These are phyloP conservation scores for Oncorhynchus tshawytscha DNA, from an alignment of 2,113 vertebrate species.

Conservation along the genomic window DNA sequence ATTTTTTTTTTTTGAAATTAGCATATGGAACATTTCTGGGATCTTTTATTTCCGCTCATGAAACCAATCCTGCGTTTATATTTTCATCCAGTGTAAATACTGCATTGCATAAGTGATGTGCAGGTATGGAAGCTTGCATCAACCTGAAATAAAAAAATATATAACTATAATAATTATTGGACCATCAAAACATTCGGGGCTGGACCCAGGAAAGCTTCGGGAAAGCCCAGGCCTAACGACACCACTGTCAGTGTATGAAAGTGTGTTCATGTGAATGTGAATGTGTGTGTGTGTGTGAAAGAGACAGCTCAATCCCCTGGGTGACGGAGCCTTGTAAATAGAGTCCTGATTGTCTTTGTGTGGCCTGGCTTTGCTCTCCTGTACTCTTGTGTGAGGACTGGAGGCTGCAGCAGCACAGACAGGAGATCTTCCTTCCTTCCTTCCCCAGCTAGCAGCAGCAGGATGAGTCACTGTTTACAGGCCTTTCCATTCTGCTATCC, in stretches of 20 bases:
- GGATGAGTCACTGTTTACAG: slow-evolving; percentile 74
- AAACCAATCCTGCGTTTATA: too few relatives aligned
- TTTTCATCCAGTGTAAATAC: too few relatives aligned
- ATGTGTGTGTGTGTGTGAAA: neutral
- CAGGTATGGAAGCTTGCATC: too few relatives aligned
- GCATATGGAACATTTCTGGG: too few relatives aligned
- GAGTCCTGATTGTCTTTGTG: slow-evolving; percentile 40
- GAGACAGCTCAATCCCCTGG: slow-evolving; percentile 31
- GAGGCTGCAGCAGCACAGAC: slow-evolving; percentile 11
- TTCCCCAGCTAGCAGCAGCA: slow-evolving; percentile 56
- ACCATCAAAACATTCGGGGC: too few relatives aligned
- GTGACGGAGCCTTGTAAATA: slow-evolving; percentile 49
- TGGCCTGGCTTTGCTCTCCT: neutral
- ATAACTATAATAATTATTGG: too few relatives aligned
- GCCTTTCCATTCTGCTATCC: slow-evolving; percentile 58
- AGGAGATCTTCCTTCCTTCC: slow-evolving; percentile 57
- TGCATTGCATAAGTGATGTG: too few relatives aligned
- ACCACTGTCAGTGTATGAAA: slow-evolving; percentile 2
- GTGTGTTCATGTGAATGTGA: slow-evolving; percentile 3
- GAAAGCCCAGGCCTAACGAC: too few relatives aligned
- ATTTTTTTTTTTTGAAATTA: too few relatives aligned
- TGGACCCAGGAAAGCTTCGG: too few relatives aligned
- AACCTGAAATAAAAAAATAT: too few relatives aligned
- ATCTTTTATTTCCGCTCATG: too few relatives aligned
- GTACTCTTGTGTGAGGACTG: neutral